Evolutionary conservation across 2,113 vertebrate genomes (phyloP), one percentile per base, ranked within the genome.

Genomic region (Poeciliopsis turrubarensis): DNA sequence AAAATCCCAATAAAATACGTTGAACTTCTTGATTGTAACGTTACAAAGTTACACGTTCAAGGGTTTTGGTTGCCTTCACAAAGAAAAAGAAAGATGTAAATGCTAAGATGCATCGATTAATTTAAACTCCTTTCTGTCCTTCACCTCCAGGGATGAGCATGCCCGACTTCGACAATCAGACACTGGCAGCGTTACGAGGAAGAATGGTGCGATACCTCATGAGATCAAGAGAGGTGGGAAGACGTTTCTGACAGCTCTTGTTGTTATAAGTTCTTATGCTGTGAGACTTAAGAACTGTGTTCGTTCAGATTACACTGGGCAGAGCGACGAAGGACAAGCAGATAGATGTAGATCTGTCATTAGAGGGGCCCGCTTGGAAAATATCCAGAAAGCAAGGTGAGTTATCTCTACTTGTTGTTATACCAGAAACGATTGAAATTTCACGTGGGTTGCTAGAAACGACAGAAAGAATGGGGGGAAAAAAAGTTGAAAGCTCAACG

Each of bases 261-360:
- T n/a, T 57, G 51, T 10, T 3, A n/a, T 57, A 39, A 44, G 26
- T n/a, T 22, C 64, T 64, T 64, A 79, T 30, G 4, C 2, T 63
- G 1, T 61, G 31, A 44, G 65, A 1, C 26, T 32, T 1, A 39
- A 47, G 7, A n/a, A 57, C 62, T 5, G 0, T 78, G 22, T 75
- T 79, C 44, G 39, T 70, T 73, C 86, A 98, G 97, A 98, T 98
- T 73, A 98, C 97, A 0, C 86, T 98, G 82, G 97, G 97, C 63
- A 94, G 97, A 87, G 97, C 97, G 8, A 98, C 97, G 19, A 98
- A 98, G 92, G 97, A 98, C 89, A 98, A 97, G 90, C 97, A 98
- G 88, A 98, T 98, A 11, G 97, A 98, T 0, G 97, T 98, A 68
- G 97, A 98, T 91, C 88, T 98, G 71, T 97, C 97, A 0, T 80